Evolutionary conservation across 1,140 invertebrate genomes (phyloP).

Genomic region (Lasioglossum albipes): DNA sequence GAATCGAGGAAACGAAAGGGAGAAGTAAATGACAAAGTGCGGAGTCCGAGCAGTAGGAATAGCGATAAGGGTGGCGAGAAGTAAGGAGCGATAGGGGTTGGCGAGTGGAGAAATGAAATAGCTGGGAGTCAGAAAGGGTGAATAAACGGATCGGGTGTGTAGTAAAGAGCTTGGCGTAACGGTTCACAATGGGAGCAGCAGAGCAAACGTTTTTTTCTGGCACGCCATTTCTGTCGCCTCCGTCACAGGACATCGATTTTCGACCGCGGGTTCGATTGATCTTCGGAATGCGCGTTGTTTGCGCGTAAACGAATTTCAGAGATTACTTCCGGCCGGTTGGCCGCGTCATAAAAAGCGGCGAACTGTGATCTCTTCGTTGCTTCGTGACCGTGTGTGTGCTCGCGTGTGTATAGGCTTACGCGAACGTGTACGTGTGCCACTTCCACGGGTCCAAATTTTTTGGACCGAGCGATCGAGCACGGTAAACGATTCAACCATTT

Average conservation of each 20-base stretch:
- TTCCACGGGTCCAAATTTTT: not conserved
- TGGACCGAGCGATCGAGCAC: slow-evolving; percentile 27
- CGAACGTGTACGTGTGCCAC: not conserved
- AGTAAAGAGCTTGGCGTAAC: no score
- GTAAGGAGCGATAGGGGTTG: no score
- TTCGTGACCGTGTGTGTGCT: not conserved
- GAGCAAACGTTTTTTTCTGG: not conserved
- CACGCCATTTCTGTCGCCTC: not conserved
- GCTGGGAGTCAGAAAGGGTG: not conserved
- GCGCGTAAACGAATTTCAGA: slow-evolving; percentile 42
- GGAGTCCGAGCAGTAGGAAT: no score
- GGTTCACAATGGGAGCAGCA: not conserved
- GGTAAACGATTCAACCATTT: slow-evolving; percentile 37
- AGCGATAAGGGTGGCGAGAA: no score
- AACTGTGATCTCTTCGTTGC: slow-evolving; percentile 37
- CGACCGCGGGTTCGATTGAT: slow-evolving; percentile 8
- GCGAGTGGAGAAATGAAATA: no score
- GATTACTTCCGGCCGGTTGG: slow-evolving; percentile 31
- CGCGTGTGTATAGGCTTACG: no score
- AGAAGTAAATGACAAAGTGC: no score
- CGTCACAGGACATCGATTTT: slow-evolving; percentile 2
- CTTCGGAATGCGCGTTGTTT: slow-evolving; percentile 17
- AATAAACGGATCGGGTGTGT: not conserved
- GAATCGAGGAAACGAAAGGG: no score
- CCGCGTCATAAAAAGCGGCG: slow-evolving; percentile 38